phyloP scores from a whole-genome alignment of 2,113 vertebrate genomes.

The Tor tambroides region DNA sequence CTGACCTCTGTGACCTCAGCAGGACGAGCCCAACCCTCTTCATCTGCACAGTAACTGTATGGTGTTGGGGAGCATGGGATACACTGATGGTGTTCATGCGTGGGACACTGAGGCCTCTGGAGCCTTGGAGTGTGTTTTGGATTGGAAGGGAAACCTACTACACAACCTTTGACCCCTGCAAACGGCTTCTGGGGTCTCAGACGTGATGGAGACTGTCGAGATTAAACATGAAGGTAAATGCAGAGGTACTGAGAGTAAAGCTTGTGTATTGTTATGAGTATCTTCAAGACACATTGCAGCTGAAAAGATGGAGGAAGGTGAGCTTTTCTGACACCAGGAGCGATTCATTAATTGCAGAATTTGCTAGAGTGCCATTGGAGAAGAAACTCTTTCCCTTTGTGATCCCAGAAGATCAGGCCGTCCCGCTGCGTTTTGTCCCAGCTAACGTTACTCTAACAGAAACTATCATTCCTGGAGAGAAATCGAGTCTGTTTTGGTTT shows the following conservation, averaged over 20 bases:
- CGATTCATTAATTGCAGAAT: background rate
- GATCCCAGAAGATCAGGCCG: background rate
- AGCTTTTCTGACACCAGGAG: constrained; percentile 6
- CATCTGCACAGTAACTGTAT: too few relatives aligned
- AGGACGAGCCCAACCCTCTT: too few relatives aligned
- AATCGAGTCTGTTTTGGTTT: background rate
- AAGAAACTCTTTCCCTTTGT: constrained; percentile 26
- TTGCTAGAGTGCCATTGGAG: background rate
- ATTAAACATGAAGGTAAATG: background rate
- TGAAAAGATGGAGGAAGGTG: background rate
- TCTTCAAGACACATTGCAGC: too few relatives aligned
- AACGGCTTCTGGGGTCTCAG: too few relatives aligned
- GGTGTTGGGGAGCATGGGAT: too few relatives aligned
- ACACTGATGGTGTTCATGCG: too few relatives aligned
- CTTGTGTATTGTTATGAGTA: background rate
- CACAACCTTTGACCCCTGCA: too few relatives aligned
- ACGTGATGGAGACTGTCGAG: too few relatives aligned
- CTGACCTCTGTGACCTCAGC: too few relatives aligned
- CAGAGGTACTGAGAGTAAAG: background rate
- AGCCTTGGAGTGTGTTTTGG: too few relatives aligned
- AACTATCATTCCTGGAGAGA: background rate
- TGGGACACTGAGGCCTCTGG: too few relatives aligned
- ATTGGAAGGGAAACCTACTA: too few relatives aligned
- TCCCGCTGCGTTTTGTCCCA: background rate
- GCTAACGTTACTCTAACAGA: background rate